Conservation (phyloP, 2,797 vertebrate genomes). For the Sebastolobus altivelis region DNA sequence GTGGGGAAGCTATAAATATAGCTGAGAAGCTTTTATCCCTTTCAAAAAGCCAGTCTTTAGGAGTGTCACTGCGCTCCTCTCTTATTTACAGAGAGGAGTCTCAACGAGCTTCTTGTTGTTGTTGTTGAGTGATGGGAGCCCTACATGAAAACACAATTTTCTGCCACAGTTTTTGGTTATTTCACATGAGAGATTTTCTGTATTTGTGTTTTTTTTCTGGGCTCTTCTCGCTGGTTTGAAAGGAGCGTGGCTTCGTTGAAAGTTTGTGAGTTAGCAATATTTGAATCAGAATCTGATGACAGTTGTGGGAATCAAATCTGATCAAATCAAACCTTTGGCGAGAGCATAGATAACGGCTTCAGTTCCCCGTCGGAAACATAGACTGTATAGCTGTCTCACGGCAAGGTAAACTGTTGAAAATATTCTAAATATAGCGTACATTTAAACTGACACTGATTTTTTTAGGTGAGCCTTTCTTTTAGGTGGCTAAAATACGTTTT, state of each 20-base stretch:
- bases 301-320: neutral
- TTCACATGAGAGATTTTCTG: neutral
- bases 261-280: neutral
- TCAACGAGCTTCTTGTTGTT: neutral
- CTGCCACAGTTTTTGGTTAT: neutral
- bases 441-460: no score
- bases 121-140: neutral
- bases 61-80: neutral
- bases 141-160: neutral
- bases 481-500: no score
- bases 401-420: no score
- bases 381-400: no score
- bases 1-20: conserved; percentile 25
- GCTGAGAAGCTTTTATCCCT: conserved; percentile 9
- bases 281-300: neutral
- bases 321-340: neutral
- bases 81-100: neutral
- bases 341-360: no score
- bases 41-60: neutral
- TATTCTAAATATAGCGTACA: no score
- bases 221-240: neutral
- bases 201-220: neutral
- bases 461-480: no score
- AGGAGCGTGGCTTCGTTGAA: neutral
- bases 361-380: no score